A percentile compares a stretch with the other conserved stretches of the same genome.
These are phyloP conservation scores for Apodemia mormo DNA, from an alignment of 2,888 invertebrate genomes.

Conservation along the genomic window DNA sequence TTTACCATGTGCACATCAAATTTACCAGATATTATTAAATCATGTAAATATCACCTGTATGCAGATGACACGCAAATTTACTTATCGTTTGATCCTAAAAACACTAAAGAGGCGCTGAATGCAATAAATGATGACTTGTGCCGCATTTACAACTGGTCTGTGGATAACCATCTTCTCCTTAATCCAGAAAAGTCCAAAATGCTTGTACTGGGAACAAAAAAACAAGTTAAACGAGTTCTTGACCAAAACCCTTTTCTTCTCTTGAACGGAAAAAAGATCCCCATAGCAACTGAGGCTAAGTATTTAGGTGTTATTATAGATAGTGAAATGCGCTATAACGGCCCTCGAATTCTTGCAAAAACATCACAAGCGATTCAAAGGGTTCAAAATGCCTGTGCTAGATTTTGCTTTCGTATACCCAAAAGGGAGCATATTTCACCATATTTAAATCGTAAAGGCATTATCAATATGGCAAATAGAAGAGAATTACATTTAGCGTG, in stretches of 20 bases:
- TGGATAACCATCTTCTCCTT: conserved; percentile 1
- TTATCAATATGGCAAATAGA: no score
- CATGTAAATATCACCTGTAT: conserved; percentile 16
- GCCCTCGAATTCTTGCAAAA: no score
- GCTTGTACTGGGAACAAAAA: conserved; percentile 17
- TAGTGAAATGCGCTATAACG: background rate
- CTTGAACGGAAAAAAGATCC: background rate
- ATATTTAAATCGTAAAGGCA: no score
- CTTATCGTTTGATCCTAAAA: background rate
- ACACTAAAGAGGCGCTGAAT: conserved; percentile 3
- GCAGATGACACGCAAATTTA: conserved; percentile 16
- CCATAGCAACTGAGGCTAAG: background rate
- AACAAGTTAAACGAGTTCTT: background rate
- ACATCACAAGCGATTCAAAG: no score
- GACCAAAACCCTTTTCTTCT: background rate
- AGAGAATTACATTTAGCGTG: no score
- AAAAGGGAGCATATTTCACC: no score
- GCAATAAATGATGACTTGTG: background rate
- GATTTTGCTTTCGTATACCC: no score
- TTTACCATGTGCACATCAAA: conserved; percentile 17
- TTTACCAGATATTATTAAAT: background rate
- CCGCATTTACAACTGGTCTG: conserved; percentile 13
- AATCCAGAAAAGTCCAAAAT: conserved; percentile 19
- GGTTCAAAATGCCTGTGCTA: no score
- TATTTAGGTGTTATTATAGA: background rate